A percentile compares a stretch with the other conserved stretches of the same genome.
Evolutionary conservation across 2,113 vertebrate species (phyloP).

Genomic region (Tetrax tetrax): DNA sequence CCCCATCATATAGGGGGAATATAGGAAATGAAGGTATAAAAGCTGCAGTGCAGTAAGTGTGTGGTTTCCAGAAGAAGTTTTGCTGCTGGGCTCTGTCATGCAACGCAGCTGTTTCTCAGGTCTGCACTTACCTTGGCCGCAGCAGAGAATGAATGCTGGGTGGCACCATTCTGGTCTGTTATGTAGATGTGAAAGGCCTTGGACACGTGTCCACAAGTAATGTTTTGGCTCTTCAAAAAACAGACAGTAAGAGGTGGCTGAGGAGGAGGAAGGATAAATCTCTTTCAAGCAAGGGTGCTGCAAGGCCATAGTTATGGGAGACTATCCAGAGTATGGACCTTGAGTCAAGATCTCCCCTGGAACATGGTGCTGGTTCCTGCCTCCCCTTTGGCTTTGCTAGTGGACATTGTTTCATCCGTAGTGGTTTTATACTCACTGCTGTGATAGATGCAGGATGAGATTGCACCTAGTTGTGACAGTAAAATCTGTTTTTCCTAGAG

Average conservation of each 20-base stretch:
- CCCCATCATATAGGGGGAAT: accelerated
- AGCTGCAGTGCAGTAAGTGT: too few species aligned
- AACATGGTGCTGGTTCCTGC: not conserved
- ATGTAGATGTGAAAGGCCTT: not conserved
- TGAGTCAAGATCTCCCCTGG: not conserved
- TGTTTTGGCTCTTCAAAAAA: not conserved
- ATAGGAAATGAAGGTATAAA: not conserved
- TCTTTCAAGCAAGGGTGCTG: not conserved
- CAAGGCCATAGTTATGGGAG: not conserved
- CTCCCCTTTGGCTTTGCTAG: not conserved
- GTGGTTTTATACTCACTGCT: too few species aligned
- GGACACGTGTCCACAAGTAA: not conserved
- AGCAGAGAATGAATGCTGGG: accelerated
- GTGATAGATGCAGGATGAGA: not conserved
- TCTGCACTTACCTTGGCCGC: too few species aligned
- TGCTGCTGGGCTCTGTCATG: not conserved
- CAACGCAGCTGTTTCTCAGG: not conserved
- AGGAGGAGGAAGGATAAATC: not conserved
- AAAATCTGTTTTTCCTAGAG: not conserved
- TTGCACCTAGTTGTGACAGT: not conserved
- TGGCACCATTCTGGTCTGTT: not conserved
- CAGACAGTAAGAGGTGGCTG: not conserved
- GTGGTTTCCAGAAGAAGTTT: not conserved
- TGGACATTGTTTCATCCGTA: accelerated
- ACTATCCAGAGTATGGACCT: not conserved